Conservation (phyloP, 2,797 vertebrate species). For the Phrynocephalus forsythii region DNA sequence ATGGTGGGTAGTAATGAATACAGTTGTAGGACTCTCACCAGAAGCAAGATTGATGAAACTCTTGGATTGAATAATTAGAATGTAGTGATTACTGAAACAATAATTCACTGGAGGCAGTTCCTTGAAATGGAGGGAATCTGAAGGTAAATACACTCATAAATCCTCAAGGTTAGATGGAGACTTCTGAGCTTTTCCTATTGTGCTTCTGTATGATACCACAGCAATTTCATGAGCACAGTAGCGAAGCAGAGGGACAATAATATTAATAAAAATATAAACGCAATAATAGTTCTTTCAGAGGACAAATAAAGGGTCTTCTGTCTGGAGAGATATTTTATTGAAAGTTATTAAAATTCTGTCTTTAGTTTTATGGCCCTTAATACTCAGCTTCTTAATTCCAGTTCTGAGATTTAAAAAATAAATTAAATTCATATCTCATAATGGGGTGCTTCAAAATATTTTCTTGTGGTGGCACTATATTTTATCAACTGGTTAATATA, state of each 20-base stretch:
- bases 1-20: slow-evolving; percentile 76
- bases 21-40: slow-evolving; percentile 60
- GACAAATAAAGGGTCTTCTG: slow-evolving; percentile 74
- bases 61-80: slow-evolving; percentile 78
- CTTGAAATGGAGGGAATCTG: slow-evolving; percentile 68
- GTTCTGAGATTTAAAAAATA: slow-evolving; percentile 65
- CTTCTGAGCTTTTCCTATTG: slow-evolving; percentile 69
- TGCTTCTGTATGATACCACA: slow-evolving; percentile 70
- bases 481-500: slow-evolving; percentile 65
- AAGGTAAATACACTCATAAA: slow-evolving; percentile 77
- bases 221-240: slow-evolving; percentile 76
- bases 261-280: slow-evolving; percentile 72
- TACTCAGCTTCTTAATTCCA: slow-evolving; percentile 75
- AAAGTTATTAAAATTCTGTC: slow-evolving; percentile 79
- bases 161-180: slow-evolving; percentile 67
- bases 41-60: slow-evolving; percentile 67
- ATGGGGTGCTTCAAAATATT: slow-evolving; percentile 69
- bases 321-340: slow-evolving; percentile 77
- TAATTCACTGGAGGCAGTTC: slow-evolving; percentile 73
- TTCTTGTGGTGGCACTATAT: slow-evolving; percentile 73
- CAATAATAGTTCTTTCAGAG: slow-evolving; percentile 75
- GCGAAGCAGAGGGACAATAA: slow-evolving; percentile 62
- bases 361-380: slow-evolving; percentile 78
- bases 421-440: slow-evolving; percentile 78
- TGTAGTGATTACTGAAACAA: slow-evolving; percentile 72